Evolutionary conservation across 2,888 invertebrate genomes (phyloP).

Genomic region (Volucella zonaria): DNA sequence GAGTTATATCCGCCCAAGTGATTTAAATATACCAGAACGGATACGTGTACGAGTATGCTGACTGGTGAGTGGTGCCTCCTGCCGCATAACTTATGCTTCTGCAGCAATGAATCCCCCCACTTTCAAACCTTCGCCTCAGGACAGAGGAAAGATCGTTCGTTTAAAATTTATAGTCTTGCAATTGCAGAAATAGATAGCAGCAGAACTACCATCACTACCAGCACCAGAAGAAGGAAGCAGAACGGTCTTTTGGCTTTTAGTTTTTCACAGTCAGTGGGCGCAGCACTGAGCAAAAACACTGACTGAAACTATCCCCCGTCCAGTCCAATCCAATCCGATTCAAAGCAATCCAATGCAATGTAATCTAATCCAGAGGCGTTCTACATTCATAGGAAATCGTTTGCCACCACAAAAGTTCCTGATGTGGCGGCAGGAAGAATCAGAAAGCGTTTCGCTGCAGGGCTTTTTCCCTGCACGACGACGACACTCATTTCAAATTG

Average conservation of each 20-base stretch:
- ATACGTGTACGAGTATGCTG: conserved; percentile 47
- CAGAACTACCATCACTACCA: neutral
- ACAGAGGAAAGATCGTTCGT: conserved; percentile 65
- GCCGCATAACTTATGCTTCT: conserved; percentile 49
- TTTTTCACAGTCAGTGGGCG: conserved; percentile 49
- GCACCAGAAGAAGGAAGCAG: conserved; percentile 34
- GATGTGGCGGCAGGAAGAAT: conserved; percentile 59
- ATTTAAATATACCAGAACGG: conserved; percentile 70
- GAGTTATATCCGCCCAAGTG: conserved; percentile 74
- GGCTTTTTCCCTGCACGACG: conserved; percentile 69
- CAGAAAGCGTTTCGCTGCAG: conserved; percentile 70
- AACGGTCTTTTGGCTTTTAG: conserved; percentile 34
- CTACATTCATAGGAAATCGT: conserved; percentile 72
- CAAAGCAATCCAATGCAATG: conserved; percentile 65
- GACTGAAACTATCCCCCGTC: conserved; percentile 39
- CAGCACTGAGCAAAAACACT: conserved; percentile 32
- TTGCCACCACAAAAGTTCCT: conserved; percentile 73
- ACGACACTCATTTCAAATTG: conserved; percentile 69
- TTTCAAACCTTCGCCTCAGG: conserved; percentile 1
- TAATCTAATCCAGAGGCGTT: conserved; percentile 68
- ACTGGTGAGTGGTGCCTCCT: conserved; percentile 42
- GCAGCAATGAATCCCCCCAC: conserved; percentile 13
- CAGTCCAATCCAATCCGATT: conserved; percentile 63
- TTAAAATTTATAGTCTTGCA: conserved; percentile 70
- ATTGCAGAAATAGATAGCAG: conserved; percentile 64